phyloP scores from a whole-genome alignment of 2,888 invertebrate species.

The Sepiola atlantica region DNA sequence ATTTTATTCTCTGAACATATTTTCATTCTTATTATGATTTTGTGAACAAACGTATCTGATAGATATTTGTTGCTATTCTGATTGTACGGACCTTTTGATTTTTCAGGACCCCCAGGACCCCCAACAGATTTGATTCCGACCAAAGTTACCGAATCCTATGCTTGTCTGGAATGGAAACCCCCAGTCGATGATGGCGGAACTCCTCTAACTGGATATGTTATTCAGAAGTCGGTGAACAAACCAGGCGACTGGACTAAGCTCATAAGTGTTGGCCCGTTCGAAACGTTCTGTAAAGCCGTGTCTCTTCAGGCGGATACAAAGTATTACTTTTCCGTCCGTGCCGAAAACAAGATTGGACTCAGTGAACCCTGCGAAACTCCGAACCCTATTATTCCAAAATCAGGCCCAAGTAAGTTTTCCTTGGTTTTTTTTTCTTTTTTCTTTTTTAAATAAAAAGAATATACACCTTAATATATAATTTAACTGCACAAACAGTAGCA shows the following conservation, averaged over 20 bases:
- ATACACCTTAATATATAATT: neutral
- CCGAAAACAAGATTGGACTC: constrained; percentile 69
- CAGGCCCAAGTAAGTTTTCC: constrained; percentile 50
- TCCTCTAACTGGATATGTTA: constrained; percentile 67
- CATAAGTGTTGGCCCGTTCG: constrained; percentile 61
- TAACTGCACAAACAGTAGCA: no score
- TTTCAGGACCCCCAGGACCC: constrained; percentile 50
- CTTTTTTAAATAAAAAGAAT: constrained; percentile 24
- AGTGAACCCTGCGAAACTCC: constrained; percentile 64
- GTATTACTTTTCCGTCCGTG: constrained; percentile 73
- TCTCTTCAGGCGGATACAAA: constrained; percentile 66
- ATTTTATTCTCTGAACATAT: neutral
- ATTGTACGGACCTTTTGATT: neutral
- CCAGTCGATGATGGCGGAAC: constrained; percentile 69
- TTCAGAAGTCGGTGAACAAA: constrained; percentile 60
- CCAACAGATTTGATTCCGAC: constrained; percentile 48
- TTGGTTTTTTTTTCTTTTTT: constrained; percentile 37
- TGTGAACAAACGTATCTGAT: neutral
- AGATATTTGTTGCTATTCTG: neutral
- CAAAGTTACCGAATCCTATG: constrained; percentile 61
- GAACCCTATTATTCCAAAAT: constrained; percentile 50
- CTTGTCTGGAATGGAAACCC: constrained; percentile 68
- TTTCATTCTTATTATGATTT: neutral
- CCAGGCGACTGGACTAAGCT: constrained; percentile 64
- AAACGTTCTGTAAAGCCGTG: constrained; percentile 63